Percentiles rank a stretch among this genome's conserved stretches.
These are phyloP conservation scores for Gymnogyps californianus DNA, from an alignment of 2,113 vertebrate species.

Conservation along the genomic window DNA sequence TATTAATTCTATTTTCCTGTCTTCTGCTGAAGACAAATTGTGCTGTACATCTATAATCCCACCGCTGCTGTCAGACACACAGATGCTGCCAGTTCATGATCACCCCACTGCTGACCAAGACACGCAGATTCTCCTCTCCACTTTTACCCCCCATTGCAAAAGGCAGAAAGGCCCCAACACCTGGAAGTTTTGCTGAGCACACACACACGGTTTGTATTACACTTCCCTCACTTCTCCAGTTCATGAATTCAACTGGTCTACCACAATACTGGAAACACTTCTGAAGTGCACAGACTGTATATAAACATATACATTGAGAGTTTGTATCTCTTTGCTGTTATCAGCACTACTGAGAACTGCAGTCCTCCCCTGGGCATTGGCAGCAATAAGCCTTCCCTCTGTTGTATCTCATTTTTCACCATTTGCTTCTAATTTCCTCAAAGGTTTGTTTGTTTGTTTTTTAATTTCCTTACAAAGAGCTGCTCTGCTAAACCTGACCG, in stretches of 20 bases:
- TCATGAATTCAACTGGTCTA: neutral
- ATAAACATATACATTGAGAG: accelerated
- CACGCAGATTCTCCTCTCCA: neutral
- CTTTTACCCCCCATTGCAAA: neutral
- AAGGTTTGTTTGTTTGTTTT: neutral
- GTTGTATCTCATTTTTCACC: neutral
- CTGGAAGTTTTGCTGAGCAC: neutral
- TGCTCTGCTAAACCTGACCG: neutral
- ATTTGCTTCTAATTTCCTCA: neutral
- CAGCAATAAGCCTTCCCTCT: neutral
- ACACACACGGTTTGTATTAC: accelerated
- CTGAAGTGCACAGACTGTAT: neutral
- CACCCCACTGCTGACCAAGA: neutral
- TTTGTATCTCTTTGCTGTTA: neutral
- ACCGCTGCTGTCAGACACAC: neutral
- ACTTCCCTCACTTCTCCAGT: neutral
- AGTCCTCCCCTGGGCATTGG: neutral
- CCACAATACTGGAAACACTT: neutral
- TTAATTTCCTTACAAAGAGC: neutral
- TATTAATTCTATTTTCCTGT: slow-evolving; percentile 43
- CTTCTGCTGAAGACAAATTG: neutral
- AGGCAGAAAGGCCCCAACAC: neutral
- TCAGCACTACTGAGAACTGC: neutral
- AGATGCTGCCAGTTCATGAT: neutral
- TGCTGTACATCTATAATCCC: neutral